Base-by-base conservation (phyloP, 2,888 invertebrate species). In the Portevinia maculata region DNA sequence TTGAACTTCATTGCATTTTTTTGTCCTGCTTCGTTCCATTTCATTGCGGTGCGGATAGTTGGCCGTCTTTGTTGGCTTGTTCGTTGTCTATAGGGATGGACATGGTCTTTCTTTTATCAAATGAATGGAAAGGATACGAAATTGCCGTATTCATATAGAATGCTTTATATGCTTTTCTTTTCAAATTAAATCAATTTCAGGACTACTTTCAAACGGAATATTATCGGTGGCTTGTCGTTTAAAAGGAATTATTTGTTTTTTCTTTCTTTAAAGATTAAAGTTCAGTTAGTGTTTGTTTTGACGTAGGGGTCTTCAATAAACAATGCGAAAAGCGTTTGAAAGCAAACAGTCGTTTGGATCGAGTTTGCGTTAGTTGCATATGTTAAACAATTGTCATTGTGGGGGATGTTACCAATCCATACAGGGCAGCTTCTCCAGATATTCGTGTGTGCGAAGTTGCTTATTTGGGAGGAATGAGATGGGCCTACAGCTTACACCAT, bases 101-200 rank as follows among this genome's bases (percentile, higher is more conserved):
- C 8, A 6, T 46, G 11, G 1, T 13, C 7, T 17, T 59, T n/a
- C 28, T 41, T 50, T 34, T 24, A 30, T 41, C 19, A 37, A 69
- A 15, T 48, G 28, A 24, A 13, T 28, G 57, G 46, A 60, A 62
- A 67, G 65, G 60, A 71, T 71, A 24, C 41, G 24, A 78, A 78
- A 73, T 83, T 67, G 67, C 53, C 37, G 64, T 78, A 71, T 71
- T 76, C 64, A 70, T 53, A 17, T 57, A 48, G 53, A 13, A 39
- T 11, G 9, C 8, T n/a, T 21, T 34, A 30, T 28, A 21, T 30
- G 52, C 7, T 19, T 78, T 67, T 65, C 44, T 55, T 60, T 57
- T 62, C 6, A 62, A 78, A 78, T 73, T 48, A 67, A 73, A 67
- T 60, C 55, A 57, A 50, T 65, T 65, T 53, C 17, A 24, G 17